These are phyloP conservation scores for Mimumesa dahlbomi DNA, from an alignment of 2,888 invertebrate species.

Conservation along the genomic window DNA sequence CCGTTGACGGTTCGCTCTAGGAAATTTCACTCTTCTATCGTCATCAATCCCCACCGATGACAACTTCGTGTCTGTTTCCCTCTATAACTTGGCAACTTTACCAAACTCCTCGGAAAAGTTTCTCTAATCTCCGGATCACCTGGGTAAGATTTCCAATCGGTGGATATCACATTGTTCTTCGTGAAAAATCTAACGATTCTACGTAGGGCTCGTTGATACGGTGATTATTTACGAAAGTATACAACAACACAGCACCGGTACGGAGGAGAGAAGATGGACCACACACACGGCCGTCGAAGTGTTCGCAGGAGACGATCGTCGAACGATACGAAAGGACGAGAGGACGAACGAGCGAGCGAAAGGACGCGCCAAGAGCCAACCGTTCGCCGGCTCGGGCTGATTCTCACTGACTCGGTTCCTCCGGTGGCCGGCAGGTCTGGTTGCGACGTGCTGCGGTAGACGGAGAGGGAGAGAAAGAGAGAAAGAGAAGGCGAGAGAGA, in stretches of 20 bases:
- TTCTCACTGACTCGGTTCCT: constrained; percentile 71
- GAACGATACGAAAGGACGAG: neutral
- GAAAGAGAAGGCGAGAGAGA: constrained; percentile 7
- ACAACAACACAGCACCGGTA: too few species aligned
- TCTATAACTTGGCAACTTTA: too few species aligned
- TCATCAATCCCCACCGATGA: too few species aligned
- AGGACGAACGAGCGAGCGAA: constrained; percentile 16
- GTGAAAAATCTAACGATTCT: neutral
- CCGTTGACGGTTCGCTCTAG: too few species aligned
- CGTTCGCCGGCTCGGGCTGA: constrained; percentile 71
- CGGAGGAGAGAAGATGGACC: constrained; percentile 60
- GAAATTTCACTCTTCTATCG: too few species aligned
- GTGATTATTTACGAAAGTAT: too few species aligned
- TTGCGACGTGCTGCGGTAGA: constrained; percentile 49
- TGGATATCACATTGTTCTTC: neutral
- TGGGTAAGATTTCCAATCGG: too few species aligned
- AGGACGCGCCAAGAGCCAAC: constrained; percentile 49
- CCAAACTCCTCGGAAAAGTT: too few species aligned
- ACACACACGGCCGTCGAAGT: constrained; percentile 67
- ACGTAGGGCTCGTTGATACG: too few species aligned
- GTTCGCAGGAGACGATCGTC: constrained; percentile 36
- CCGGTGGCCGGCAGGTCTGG: constrained; percentile 52
- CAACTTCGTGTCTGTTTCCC: too few species aligned
- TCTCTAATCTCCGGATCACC: too few species aligned
- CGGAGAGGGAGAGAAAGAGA: constrained; percentile 31